phyloP scores from a whole-genome alignment of 2,797 vertebrate species.

The Arrhamphus sclerolepis region DNA sequence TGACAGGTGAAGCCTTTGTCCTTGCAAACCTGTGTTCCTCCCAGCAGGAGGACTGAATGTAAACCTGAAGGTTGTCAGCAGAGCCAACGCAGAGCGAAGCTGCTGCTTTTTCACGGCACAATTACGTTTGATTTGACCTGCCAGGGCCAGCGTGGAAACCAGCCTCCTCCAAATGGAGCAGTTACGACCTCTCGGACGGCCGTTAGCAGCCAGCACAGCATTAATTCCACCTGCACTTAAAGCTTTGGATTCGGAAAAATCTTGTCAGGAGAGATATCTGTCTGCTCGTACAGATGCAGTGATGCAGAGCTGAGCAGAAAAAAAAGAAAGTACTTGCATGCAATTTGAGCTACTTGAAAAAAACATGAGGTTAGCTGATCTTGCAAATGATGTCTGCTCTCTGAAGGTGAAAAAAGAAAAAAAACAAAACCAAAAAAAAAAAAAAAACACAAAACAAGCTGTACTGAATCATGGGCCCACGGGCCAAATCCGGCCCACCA shows the following conservation, averaged over 20 bases:
- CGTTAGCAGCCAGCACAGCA: constrained; percentile 79
- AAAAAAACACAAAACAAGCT: constrained; percentile 7
- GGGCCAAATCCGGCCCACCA: no score
- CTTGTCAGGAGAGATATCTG: constrained; percentile 75
- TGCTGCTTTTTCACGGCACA: constrained; percentile 76
- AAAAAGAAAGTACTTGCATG: constrained; percentile 55
- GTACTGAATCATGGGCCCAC: no score
- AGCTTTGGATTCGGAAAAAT: constrained; percentile 67
- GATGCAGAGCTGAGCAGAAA: constrained; percentile 50
- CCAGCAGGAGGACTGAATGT: constrained; percentile 85
- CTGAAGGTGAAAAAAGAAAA: constrained; percentile 41
- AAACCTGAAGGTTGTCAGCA: constrained; percentile 83
- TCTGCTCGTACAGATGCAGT: constrained; percentile 56
- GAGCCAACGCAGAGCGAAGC: constrained; percentile 72
- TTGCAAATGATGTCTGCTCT: constrained; percentile 67
- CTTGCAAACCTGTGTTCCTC: constrained; percentile 84
- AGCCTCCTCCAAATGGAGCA: constrained; percentile 80
- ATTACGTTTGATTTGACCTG: constrained; percentile 85
- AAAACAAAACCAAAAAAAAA: constrained; percentile 29
- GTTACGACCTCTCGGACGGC: constrained; percentile 84
- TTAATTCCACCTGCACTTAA: constrained; percentile 76
- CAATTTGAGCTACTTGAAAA: constrained; percentile 73
- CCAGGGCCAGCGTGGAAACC: constrained; percentile 72
- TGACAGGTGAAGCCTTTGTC: constrained; percentile 89
- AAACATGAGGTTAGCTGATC: constrained; percentile 72